Evolutionary conservation across 2,888 invertebrate species (phyloP).

Genomic region (Serripes groenlandicus): DNA sequence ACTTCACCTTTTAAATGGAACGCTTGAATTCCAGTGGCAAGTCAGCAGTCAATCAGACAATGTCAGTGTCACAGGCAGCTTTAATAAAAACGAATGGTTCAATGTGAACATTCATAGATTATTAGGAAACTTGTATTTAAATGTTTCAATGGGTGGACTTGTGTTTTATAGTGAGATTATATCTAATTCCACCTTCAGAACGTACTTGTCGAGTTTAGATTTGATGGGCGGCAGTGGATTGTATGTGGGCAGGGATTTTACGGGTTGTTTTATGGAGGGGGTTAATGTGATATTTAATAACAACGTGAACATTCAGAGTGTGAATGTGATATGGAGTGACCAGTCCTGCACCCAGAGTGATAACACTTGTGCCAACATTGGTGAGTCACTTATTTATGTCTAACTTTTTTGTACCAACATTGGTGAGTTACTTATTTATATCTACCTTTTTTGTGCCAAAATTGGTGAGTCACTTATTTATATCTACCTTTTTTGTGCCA

Average conservation of each 20-base stretch:
- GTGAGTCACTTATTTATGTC: too few species aligned
- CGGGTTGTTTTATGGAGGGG: slow-evolving; percentile 74
- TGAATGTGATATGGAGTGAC: slow-evolving; percentile 66
- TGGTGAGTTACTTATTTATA: too few species aligned
- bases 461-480: too few species aligned
- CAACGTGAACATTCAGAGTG: slow-evolving; percentile 28
- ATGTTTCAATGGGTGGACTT: slow-evolving; percentile 52
- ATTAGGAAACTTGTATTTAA: slow-evolving; percentile 67
- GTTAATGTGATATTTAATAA: slow-evolving; percentile 72
- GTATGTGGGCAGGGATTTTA: slow-evolving; percentile 67
- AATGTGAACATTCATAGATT: slow-evolving; percentile 56
- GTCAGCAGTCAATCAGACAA: slow-evolving; percentile 35
- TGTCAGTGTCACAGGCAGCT: slow-evolving; percentile 49
- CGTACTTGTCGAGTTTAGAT: slow-evolving; percentile 62
- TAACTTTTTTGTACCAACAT: too few species aligned
- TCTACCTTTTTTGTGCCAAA: too few species aligned
- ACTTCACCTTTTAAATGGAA: slow-evolving; percentile 63
- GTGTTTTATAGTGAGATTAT: slow-evolving; percentile 56
- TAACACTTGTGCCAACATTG: slow-evolving; percentile 18
- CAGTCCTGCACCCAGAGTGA: slow-evolving; percentile 28
- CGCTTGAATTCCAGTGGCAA: slow-evolving; percentile 66
- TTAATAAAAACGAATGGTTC: slow-evolving; percentile 70
- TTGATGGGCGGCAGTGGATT: slow-evolving; percentile 60
- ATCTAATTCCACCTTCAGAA: slow-evolving; percentile 69
- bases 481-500: too few species aligned